Evolutionary conservation across 2,888 invertebrate genomes (phyloP), one percentile per base, ranked within the genome.

Genomic region (Drosophila nr. perissopoda): DNA sequence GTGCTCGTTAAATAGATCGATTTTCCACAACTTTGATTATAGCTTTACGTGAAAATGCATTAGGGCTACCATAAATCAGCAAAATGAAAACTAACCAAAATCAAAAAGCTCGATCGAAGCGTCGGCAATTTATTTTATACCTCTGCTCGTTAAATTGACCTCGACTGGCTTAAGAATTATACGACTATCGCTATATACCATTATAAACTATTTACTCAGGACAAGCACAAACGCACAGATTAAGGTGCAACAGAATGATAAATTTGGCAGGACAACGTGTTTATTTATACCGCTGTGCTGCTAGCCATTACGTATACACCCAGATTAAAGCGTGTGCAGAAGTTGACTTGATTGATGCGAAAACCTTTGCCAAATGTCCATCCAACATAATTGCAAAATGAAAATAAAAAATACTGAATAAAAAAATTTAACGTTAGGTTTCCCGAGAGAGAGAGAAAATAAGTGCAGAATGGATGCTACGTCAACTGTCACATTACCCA

Each of bases 301-400:
- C 65, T 71, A 51, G 75, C 72, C 76, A 79, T 80, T 85, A 72
- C 74, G 85, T 80, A 80, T 82, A 83, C 79, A 83, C 78, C 80
- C 68, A 31, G 73, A 71, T 71, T 78, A 80, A 59, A 72, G 67
- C 27, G 72, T 51, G 40, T 18, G 11, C 59, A 83, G 76, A 80
- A 77, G 69, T 76, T 68, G 77, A 79, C 81, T 90, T 91, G 91
- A 91, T 90, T 91, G 90, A 91, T 91, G 91, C 79, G 87, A 76
- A 89, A 85, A 80, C 83, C 83, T 83, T 87, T 84, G 78, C 79
- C 79, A 87, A 89, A 84, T 91, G 89, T 89, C 91, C 91, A 89
- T 90, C 81, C 82, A 80, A 78, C 81, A 87, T 91, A 91, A 91
- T 91, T 91, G 89, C 8, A 27, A 27, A 16, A 16, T 45, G 25